Percentiles rank a stretch among this genome's conserved stretches.
phyloP scores from a whole-genome alignment of 23 tunicate genomes.

The Styela clava region DNA sequence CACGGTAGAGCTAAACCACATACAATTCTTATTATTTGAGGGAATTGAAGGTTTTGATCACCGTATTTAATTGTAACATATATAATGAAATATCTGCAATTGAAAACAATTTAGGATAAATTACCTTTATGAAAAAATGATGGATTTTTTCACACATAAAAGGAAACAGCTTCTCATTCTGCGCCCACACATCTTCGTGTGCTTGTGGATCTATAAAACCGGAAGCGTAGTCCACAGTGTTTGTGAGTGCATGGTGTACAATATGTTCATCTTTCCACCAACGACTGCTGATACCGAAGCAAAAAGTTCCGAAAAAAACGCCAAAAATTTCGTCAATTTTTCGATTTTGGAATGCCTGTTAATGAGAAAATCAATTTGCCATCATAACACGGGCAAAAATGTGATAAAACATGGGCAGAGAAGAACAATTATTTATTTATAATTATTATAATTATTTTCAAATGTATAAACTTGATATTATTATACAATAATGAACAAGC shows the following conservation, averaged over 20 bases:
- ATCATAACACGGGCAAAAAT: not conserved
- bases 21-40: too few species aligned
- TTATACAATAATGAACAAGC: too few species aligned
- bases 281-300: conserved; percentile 84
- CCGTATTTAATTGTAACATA: too few species aligned
- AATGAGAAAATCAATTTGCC: not conserved
- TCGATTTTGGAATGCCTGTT: conserved; percentile 21
- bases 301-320: conserved; percentile 78
- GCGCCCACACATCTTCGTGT: conserved; percentile 71
- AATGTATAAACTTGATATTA: too few species aligned
- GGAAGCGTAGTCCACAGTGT: conserved; percentile 53
- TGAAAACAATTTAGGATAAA: too few species aligned
- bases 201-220: conserved; percentile 85
- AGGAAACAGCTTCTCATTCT: conserved; percentile 78
- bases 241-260: conserved; percentile 80
- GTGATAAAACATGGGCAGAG: not conserved
- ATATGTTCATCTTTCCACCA: conserved; percentile 95
- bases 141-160: conserved; percentile 16
- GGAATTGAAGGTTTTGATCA: too few species aligned
- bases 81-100: too few species aligned
- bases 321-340: conserved; percentile 66
- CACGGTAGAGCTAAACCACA: too few species aligned
- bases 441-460: too few species aligned
- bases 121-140: conserved; percentile 39
- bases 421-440: too few species aligned